These are phyloP conservation scores for Ommatoiulus sabulosus DNA, from an alignment of 2,888 invertebrate genomes.

Conservation along the genomic window DNA sequence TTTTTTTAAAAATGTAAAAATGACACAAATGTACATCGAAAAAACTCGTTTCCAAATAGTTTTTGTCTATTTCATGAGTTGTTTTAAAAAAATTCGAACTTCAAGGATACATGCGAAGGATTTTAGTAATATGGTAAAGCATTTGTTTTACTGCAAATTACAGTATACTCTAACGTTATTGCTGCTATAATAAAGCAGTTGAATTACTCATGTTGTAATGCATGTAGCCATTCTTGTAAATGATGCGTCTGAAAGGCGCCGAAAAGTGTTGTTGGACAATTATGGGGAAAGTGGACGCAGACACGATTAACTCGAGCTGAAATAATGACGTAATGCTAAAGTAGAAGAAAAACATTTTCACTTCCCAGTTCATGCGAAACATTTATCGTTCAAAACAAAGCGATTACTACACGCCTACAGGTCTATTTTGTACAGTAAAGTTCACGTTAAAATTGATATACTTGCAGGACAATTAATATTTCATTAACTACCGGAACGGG, in stretches of 20 bases:
- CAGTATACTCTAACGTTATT: too few species aligned
- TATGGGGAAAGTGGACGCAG: background rate
- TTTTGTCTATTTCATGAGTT: too few species aligned
- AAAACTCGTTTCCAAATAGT: too few species aligned
- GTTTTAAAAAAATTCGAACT: too few species aligned
- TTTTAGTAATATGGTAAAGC: too few species aligned
- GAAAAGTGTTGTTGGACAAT: background rate
- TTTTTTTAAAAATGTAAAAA: too few species aligned
- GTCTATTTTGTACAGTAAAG: background rate
- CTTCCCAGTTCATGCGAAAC: background rate
- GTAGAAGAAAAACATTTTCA: background rate
- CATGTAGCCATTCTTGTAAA: background rate
- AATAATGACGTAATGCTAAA: background rate
- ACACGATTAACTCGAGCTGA: background rate
- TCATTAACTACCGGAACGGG: background rate
- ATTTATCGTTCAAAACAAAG: background rate
- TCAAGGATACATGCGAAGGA: too few species aligned
- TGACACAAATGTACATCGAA: too few species aligned
- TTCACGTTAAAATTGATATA: too few species aligned
- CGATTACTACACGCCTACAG: background rate
- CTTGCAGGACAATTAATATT: background rate
- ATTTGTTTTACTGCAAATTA: too few species aligned
- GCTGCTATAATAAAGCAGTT: too few species aligned
- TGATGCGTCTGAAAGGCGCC: background rate
- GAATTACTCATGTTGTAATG: background rate